Conservation (phyloP, 2,113 vertebrate species). For the Crypturellus undulatus region DNA sequence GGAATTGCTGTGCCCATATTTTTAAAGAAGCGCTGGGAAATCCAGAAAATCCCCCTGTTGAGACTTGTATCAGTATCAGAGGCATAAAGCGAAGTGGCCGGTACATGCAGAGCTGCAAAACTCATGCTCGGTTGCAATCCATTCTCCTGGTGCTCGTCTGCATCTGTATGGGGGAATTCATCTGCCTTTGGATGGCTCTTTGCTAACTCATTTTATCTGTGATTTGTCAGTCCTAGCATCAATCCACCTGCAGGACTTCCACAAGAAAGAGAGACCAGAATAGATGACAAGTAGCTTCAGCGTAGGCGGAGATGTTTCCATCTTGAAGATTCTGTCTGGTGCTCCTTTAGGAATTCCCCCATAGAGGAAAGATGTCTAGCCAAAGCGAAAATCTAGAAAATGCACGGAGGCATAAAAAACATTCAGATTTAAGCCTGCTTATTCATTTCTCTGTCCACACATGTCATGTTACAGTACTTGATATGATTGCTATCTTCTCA, state of each 20-base stretch:
- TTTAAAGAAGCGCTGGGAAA: not conserved
- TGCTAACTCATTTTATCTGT: not conserved
- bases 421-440: not conserved
- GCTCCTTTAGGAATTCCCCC: not conserved
- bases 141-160: not conserved
- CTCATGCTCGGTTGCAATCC: accelerated
- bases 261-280: not conserved
- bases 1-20: not conserved
- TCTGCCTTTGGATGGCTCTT: not conserved
- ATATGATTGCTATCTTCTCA: not conserved
- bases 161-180: accelerated
- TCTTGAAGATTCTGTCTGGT: not conserved
- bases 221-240: accelerated
- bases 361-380: not conserved
- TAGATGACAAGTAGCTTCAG: not conserved
- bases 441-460: not conserved
- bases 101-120: accelerated
- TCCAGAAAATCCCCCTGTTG: not conserved
- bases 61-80: not conserved
- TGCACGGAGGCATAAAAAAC: slow-evolving; percentile 14
- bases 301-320: accelerated
- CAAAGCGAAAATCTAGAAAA: not conserved
- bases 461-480: not conserved
- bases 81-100: accelerated
- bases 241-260: not conserved